Conservation (phyloP, 2,113 vertebrate genomes). For the Poeciliopsis turrubarensis region DNA sequence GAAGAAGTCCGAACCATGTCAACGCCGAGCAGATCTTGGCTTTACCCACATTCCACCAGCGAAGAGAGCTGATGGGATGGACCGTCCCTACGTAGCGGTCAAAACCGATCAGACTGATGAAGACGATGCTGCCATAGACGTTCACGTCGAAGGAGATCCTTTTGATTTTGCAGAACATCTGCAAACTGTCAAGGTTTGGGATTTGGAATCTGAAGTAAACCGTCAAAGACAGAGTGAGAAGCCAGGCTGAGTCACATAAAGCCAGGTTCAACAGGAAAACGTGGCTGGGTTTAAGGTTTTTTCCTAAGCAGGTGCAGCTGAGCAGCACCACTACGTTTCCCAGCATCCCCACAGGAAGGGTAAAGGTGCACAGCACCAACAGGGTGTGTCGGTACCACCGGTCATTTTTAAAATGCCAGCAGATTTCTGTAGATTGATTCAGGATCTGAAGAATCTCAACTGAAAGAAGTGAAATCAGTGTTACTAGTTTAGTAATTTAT, state of each 20-base stretch:
- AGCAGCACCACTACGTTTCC: conserved; percentile 78
- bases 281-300: conserved; percentile 72
- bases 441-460: conserved; percentile 32
- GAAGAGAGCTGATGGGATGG: conserved; percentile 79
- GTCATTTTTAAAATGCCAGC: conserved; percentile 60
- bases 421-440: conserved; percentile 66
- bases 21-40: conserved; percentile 71
- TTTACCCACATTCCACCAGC: conserved; percentile 81
- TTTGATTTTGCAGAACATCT: conserved; percentile 76
- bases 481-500: neutral
- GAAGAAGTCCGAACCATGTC: conserved; percentile 69
- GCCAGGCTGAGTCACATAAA: conserved; percentile 83
- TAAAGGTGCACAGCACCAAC: conserved; percentile 70
- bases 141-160: conserved; percentile 81
- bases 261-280: conserved; percentile 83
- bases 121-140: conserved; percentile 82
- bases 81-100: conserved; percentile 81
- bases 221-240: conserved; percentile 78
- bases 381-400: conserved; percentile 82
- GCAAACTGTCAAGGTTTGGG: conserved; percentile 30
- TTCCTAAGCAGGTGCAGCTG: conserved; percentile 73
- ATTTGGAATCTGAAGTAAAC: conserved; percentile 74
- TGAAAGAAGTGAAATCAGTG: conserved; percentile 23
- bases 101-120: conserved; percentile 83
- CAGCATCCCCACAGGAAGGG: conserved; percentile 78